Conservation (phyloP, 2,888 invertebrate species). For the Nipponacmea schrenckii region DNA sequence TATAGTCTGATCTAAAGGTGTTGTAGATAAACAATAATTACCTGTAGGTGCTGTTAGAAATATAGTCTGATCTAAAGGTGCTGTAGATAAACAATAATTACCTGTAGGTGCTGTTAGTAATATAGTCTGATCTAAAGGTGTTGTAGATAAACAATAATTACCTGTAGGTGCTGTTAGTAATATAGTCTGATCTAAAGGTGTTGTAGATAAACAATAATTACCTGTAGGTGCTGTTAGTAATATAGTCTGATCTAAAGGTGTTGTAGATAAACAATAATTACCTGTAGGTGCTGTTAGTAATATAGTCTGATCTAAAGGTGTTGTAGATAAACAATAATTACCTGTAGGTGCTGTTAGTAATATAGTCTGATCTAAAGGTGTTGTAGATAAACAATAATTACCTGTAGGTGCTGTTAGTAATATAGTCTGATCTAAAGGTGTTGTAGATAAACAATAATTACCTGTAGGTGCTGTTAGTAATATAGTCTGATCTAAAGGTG, state of each 20-base stretch:
- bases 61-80: conserved; percentile 27
- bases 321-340: conserved; percentile 19
- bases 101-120: conserved; percentile 58
- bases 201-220: conserved; percentile 19
- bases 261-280: conserved; percentile 19
- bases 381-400: conserved; percentile 19
- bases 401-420: conserved; percentile 58
- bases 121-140: conserved; percentile 27
- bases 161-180: conserved; percentile 58
- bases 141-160: conserved; percentile 19
- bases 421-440: conserved; percentile 27
- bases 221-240: conserved; percentile 58
- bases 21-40: conserved; percentile 19
- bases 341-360: conserved; percentile 58
- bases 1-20: conserved; percentile 27
- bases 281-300: conserved; percentile 58
- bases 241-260: conserved; percentile 27
- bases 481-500: conserved; percentile 27
- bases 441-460: conserved; percentile 19
- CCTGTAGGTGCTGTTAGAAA: conserved; percentile 58
- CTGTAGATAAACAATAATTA: conserved; percentile 19
- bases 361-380: conserved; percentile 27
- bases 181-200: conserved; percentile 27
- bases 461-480: conserved; percentile 58
- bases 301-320: conserved; percentile 27